Percentiles rank a stretch among this genome's conserved stretches.
These are phyloP conservation scores for Idaea straminata DNA, from an alignment of 2,888 invertebrate genomes.

Conservation along the genomic window DNA sequence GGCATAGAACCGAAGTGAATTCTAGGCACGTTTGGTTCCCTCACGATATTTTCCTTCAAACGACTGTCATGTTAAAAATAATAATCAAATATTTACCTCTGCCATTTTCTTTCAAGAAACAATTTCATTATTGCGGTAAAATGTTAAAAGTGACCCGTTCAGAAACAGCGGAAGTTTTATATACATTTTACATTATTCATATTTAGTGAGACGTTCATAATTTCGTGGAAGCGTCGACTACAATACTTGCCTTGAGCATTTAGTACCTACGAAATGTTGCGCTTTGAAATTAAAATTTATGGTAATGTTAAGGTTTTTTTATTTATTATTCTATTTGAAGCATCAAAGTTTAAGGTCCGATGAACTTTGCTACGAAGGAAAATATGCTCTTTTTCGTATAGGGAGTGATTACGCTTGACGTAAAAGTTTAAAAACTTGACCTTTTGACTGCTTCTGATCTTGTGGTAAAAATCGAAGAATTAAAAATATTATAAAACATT, in stretches of 20 bases:
- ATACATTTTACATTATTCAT: constrained; percentile 26
- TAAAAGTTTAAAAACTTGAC: too few species aligned
- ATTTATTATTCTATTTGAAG: not conserved
- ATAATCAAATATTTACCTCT: too few species aligned
- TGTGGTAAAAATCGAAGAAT: too few species aligned
- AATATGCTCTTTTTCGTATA: not conserved
- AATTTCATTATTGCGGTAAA: constrained; percentile 3
- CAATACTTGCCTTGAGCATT: constrained; percentile 8
- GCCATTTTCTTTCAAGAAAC: not conserved
- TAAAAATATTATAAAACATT: too few species aligned
- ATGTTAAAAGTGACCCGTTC: constrained; percentile 8
- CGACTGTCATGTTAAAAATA: too few species aligned
- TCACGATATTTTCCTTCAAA: too few species aligned
- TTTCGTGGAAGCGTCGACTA: constrained; percentile 17
- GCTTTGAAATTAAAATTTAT: not conserved
- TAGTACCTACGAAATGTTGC: not conserved
- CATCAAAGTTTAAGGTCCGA: not conserved
- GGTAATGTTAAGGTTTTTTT: not conserved
- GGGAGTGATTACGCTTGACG: too few species aligned
- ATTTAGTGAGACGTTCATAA: constrained; percentile 25
- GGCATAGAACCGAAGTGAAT: too few species aligned
- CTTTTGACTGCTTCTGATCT: too few species aligned
- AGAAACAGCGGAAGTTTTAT: constrained; percentile 14
- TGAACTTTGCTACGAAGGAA: not conserved
- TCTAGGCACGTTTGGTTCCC: too few species aligned